A percentile compares a stretch with the other conserved stretches of the same genome.
These are phyloP conservation scores for Phyllopteryx taeniolatus DNA, from an alignment of 2,113 vertebrate genomes.

Conservation along the genomic window DNA sequence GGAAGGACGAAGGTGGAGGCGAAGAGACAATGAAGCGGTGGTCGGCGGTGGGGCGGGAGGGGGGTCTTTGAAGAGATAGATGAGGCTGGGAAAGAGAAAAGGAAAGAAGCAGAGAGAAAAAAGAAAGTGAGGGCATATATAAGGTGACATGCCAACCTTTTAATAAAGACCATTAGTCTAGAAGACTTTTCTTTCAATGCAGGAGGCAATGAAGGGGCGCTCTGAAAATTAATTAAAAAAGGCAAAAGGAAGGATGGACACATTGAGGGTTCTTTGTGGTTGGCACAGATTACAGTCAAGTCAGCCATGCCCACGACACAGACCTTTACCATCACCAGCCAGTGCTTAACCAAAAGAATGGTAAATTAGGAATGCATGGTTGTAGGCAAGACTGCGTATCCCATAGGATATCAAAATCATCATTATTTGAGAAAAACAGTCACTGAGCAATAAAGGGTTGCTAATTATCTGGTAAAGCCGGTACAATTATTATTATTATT, in stretches of 20 bases:
- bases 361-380: background rate
- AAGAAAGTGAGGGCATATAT: constrained; percentile 83
- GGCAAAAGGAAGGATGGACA: background rate
- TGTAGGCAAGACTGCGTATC: background rate
- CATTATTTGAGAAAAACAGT: no score
- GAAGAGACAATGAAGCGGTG: constrained; percentile 32
- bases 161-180: constrained; percentile 98
- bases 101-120: constrained; percentile 36
- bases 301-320: background rate
- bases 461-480: no score
- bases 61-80: constrained; percentile 41
- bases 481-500: no score
- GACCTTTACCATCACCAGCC: background rate
- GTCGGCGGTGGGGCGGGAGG: constrained; percentile 18
- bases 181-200: constrained; percentile 76
- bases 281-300: background rate
- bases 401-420: background rate
- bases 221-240: constrained; percentile 39
- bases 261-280: background rate
- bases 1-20: constrained; percentile 48
- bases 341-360: background rate
- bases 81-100: constrained; percentile 26
- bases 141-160: constrained; percentile 88
- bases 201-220: constrained; percentile 79
- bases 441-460: no score